Base-by-base conservation (phyloP, 2,797 vertebrate species). In the Pseudopleuronectes americanus region DNA sequence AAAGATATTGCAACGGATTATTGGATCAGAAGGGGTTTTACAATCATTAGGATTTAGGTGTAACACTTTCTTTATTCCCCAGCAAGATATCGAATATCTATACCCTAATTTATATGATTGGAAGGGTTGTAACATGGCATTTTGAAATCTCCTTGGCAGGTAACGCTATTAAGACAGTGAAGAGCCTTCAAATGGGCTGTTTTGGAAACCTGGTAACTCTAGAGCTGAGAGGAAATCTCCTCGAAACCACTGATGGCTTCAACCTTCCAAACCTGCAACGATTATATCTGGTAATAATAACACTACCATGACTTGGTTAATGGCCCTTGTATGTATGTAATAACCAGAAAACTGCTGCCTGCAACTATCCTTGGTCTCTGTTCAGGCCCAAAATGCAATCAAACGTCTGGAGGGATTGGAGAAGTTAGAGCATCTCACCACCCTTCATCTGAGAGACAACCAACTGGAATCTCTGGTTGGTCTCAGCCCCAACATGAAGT, bases 381-480 rank as follows among this genome's bases (percentile, higher is more conserved):
- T 82, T 57, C 64, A 99, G 98, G 96, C 96, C 55, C 93, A 97
- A 85, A 99, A 99, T 31, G 9, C 45, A 9, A 93, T 98, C 82
- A 95, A 67, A 64, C 86, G 22, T 23, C 90, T 99, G 36, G 94
- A 96, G 73, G 96, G 94, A 69, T 90, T 99, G 52, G 95, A 95
- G 56, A 90, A 52, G 31, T 87, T 98, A 0, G 92, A 87, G 58
- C 77, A 83, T 47, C 94, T 99, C 70, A 94, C 90, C 33, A 95
- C 87, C 10, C 92, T 99, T 83, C 96, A 99, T 75, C 93, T 99
- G 48, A 94, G 97, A 87, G 95, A 97, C 87, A 99, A 99, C 91
- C 92, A 93, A 71, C 87, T 99, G 3, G 88, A 94, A 64, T 89
- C 71, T 58, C 84, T 99, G 79, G 89, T 94, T 19, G 97, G 97